phyloP scores from a whole-genome alignment of 2,888 invertebrate genomes.

The Myathropa florea region DNA sequence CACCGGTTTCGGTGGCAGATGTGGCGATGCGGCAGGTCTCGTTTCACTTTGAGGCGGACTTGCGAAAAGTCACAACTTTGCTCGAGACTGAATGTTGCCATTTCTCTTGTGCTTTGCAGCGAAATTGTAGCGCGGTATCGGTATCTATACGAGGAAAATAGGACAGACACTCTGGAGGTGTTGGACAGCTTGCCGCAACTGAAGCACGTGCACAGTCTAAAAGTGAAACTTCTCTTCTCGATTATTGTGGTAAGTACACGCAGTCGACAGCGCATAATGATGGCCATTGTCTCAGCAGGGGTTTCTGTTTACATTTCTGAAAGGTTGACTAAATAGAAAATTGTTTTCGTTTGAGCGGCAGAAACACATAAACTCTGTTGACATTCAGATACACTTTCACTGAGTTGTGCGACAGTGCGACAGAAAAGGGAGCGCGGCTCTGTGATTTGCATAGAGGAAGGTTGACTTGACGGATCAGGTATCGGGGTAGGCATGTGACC shows the following conservation, averaged over 20 bases:
- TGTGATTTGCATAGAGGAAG: background rate
- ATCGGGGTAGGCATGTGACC: background rate
- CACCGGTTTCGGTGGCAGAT: background rate
- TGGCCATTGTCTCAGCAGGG: slow-evolving; percentile 42
- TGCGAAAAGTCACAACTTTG: slow-evolving; percentile 19
- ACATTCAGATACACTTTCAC: background rate
- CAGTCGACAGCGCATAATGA: slow-evolving; percentile 5
- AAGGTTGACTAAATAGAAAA: slow-evolving; percentile 17
- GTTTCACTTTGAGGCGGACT: no score
- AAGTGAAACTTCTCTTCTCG: slow-evolving; percentile 97
- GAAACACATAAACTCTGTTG: background rate
- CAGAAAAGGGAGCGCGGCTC: background rate
- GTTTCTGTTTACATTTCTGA: slow-evolving; percentile 1
- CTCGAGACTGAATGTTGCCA: no score
- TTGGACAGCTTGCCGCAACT: slow-evolving; percentile 91
- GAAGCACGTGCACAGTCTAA: slow-evolving; percentile 91
- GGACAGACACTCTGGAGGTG: slow-evolving; percentile 92
- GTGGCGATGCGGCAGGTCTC: background rate
- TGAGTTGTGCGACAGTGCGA: background rate
- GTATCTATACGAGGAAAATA: slow-evolving; percentile 90
- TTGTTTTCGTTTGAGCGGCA: background rate
- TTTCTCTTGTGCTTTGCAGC: slow-evolving; percentile 79
- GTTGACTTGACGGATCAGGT: background rate
- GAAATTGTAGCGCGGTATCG: slow-evolving; percentile 90
- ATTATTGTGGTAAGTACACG: slow-evolving; percentile 92